phyloP scores from a whole-genome alignment of 2,797 vertebrate species.

The Chiloscyllium punctatum region DNA sequence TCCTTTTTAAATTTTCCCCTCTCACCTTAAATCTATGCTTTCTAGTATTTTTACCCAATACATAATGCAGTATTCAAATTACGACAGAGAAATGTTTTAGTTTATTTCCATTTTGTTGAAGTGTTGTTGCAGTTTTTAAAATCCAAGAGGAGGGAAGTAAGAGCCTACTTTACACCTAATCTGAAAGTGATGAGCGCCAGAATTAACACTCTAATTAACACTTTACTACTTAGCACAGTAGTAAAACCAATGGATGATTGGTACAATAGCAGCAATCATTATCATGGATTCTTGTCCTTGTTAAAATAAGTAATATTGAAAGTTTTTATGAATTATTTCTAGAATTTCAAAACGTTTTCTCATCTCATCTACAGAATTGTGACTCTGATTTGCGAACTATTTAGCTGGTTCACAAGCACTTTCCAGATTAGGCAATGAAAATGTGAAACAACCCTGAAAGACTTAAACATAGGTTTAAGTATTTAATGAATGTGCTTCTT shows the following conservation, averaged over 20 bases:
- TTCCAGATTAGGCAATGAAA: not conserved
- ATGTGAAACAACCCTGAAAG: not conserved
- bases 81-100: not conserved
- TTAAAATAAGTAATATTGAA: not conserved
- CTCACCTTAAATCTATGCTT: too few species aligned
- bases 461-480: not conserved
- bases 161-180: not conserved
- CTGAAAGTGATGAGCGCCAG: not conserved
- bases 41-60: too few species aligned
- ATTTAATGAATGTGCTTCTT: not conserved
- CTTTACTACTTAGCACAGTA: not conserved
- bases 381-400: not conserved
- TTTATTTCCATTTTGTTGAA: not conserved
- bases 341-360: not conserved
- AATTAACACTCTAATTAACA: not conserved
- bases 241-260: not conserved
- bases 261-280: not conserved
- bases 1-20: too few species aligned
- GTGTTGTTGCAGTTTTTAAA: not conserved
- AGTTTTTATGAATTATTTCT: not conserved
- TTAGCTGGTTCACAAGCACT: not conserved
- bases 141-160: not conserved
- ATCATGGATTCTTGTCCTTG: not conserved
- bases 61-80: not conserved
- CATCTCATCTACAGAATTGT: not conserved